Evolutionary conservation across 2,888 invertebrate species (phyloP).

Genomic region (Luperina testacea): DNA sequence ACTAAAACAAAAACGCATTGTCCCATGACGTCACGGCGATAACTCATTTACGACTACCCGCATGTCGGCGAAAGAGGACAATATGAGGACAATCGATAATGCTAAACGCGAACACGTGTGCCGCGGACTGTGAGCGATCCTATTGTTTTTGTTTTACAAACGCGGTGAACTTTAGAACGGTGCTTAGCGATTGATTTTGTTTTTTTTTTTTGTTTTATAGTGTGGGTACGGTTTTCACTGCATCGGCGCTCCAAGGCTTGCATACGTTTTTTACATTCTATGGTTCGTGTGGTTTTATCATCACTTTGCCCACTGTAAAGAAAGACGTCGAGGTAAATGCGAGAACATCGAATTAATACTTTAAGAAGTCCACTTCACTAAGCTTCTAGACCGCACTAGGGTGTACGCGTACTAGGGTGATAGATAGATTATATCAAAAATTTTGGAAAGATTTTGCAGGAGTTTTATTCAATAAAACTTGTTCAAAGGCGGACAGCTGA

Average conservation of each 20-base stretch:
- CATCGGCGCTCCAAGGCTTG: neutral
- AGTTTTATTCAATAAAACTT: conserved; percentile 3
- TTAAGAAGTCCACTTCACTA: neutral
- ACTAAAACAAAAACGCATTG: conserved; percentile 82
- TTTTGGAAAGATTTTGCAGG: neutral
- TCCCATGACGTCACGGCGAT: conserved; percentile 83
- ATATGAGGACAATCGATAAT: conserved; percentile 87
- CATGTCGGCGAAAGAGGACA: conserved; percentile 82
- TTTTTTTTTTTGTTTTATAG: conserved; percentile 12
- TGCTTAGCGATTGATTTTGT: conserved; percentile 57
- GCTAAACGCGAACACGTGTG: conserved; percentile 85
- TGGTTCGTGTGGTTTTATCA: neutral
- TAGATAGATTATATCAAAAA: neutral
- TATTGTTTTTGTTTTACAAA: conserved; percentile 78
- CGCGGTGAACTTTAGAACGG: conserved; percentile 61
- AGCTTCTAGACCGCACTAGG: neutral
- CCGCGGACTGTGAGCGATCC: conserved; percentile 70
- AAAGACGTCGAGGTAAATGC: neutral
- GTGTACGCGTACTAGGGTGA: no score
- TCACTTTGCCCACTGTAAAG: neutral
- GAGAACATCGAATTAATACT: neutral
- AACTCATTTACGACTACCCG: conserved; percentile 84
- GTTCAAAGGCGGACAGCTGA: conserved; percentile 56
- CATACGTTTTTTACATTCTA: neutral
- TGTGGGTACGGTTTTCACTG: neutral